A percentile compares a stretch with the other conserved stretches of the same genome.
Conservation (phyloP, 2,888 invertebrate species). For the Oasisia sp. region DNA sequence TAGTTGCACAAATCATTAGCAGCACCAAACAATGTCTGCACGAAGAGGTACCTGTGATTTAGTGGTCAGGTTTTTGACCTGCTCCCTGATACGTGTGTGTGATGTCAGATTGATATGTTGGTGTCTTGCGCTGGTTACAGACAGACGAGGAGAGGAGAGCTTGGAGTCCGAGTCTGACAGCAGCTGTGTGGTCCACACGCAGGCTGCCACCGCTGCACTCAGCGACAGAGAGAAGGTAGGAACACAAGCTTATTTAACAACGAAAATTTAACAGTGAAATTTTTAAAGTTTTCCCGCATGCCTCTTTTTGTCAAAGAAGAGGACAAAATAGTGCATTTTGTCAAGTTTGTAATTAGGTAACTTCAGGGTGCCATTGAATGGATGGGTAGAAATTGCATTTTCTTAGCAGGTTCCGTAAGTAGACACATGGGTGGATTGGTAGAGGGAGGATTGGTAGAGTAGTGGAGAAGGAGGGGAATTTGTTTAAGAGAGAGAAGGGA, state of each 20-base stretch:
- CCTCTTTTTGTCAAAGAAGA: no score
- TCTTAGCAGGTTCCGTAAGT: no score
- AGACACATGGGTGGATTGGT: no score
- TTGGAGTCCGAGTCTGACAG: neutral
- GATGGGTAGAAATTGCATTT: no score
- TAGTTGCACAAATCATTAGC: neutral
- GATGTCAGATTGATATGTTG: slow-evolving; percentile 6
- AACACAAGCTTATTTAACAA: neutral
- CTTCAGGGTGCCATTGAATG: no score
- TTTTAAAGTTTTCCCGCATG: no score
- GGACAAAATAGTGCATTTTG: neutral
- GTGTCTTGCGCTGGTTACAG: neutral
- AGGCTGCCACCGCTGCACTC: neutral
- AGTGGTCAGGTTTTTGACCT: neutral
- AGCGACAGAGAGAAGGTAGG: neutral
- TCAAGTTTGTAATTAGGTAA: neutral
- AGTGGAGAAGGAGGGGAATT: no score
- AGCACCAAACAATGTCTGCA: neutral
- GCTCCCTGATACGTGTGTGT: neutral
- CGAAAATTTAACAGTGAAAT: neutral
- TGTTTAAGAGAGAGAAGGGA: no score
- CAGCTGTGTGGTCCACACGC: neutral
- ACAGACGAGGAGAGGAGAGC: neutral
- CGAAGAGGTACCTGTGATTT: neutral
- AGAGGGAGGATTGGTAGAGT: no score